Percentiles rank a stretch among this genome's conserved stretches.
Evolutionary conservation across 1,140 invertebrate genomes (phyloP).

Genomic region (Drosophila burlai): DNA sequence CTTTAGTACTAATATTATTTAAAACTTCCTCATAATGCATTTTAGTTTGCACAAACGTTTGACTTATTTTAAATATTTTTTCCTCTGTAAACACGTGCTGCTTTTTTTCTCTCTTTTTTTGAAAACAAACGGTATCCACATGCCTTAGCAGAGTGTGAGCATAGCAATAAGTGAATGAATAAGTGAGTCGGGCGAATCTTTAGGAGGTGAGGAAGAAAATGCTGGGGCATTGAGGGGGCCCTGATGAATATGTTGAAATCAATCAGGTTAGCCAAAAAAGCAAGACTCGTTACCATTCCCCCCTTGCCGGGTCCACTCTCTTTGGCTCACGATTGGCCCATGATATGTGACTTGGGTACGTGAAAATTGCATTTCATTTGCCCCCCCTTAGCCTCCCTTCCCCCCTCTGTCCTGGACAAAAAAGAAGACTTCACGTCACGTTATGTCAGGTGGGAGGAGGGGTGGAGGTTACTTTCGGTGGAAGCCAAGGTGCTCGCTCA

Average conservation of each 20-base stretch:
- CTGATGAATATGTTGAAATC: constrained; percentile 74
- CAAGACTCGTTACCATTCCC: constrained; percentile 29
- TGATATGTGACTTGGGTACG: constrained; percentile 69
- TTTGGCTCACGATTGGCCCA: constrained; percentile 42
- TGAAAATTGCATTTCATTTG: constrained; percentile 77
- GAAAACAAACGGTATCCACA: constrained; percentile 47
- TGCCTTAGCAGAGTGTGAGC: constrained; percentile 29
- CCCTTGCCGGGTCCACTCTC: not conserved
- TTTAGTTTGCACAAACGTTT: not conserved
- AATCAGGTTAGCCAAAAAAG: constrained; percentile 68
- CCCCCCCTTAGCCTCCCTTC: not conserved
- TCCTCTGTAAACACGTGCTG: constrained; percentile 42
- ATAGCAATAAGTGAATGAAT: constrained; percentile 37
- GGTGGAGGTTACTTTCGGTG: constrained; percentile 9
- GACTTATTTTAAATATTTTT: not conserved
- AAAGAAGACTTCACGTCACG: constrained; percentile 35
- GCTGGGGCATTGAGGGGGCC: constrained; percentile 6
- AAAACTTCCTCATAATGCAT: not conserved
- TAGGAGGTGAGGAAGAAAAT: constrained; percentile 1
- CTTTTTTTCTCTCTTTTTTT: constrained; percentile 4
- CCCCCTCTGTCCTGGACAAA: not conserved
- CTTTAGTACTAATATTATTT: not conserved
- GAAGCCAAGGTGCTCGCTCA: constrained; percentile 15
- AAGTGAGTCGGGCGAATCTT: constrained; percentile 22
- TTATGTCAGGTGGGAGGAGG: constrained; percentile 32